These are phyloP conservation scores for Canis aureus DNA, from an alignment of 2,113 vertebrate species.

Conservation along the genomic window DNA sequence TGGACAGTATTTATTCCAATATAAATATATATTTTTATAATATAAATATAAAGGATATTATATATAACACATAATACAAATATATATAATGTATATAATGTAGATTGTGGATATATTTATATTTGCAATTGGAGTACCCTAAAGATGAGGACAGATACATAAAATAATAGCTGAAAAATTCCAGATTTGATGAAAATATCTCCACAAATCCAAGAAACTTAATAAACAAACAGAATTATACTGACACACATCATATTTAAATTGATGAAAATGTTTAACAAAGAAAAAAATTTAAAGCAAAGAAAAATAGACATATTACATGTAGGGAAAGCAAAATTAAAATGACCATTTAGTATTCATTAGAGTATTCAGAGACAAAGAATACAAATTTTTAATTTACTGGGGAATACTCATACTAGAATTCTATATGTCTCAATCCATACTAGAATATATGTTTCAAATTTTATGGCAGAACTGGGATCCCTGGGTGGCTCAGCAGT, in stretches of 20 bases:
- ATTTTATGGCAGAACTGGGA: background rate
- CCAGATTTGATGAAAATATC: background rate
- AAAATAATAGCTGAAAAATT: background rate
- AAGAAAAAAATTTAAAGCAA: background rate
- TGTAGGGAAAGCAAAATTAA: background rate
- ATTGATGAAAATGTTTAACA: background rate
- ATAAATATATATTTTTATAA: background rate
- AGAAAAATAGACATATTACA: background rate
- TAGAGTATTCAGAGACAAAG: background rate
- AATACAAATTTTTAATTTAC: background rate
- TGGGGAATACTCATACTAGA: background rate
- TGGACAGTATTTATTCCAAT: background rate
- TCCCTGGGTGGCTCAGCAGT: too few relatives aligned
- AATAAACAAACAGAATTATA: background rate
- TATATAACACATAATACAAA: background rate
- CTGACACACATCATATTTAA: background rate
- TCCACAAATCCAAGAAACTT: background rate
- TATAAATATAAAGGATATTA: background rate
- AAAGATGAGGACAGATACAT: background rate
- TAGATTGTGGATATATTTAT: background rate
- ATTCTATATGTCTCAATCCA: background rate
- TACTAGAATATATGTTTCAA: background rate
- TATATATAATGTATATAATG: background rate
- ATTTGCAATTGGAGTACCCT: background rate
- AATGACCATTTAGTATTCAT: background rate